Evolutionary conservation across 2,113 vertebrate genomes (phyloP).

Genomic region (Pavo muticus): DNA sequence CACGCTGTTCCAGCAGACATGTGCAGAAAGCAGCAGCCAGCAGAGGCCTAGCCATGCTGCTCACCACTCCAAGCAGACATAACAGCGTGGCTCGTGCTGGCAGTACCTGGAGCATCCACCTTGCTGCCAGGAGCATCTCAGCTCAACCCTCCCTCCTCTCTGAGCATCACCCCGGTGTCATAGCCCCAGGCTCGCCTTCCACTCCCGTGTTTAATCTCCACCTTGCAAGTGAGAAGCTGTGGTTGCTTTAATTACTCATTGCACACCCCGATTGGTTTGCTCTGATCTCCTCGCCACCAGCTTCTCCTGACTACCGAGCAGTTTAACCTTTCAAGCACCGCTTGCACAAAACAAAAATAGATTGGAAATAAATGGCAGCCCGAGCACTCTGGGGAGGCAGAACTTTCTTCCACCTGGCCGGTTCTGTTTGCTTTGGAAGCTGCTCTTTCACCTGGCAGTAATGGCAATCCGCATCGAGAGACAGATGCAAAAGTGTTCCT

Average conservation of each 20-base stretch:
- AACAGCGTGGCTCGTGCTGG: not conserved
- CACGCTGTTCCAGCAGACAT: not conserved
- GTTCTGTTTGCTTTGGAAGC: slow-evolving; percentile 44
- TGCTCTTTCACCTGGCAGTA: slow-evolving; percentile 71
- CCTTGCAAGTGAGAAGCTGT: not conserved
- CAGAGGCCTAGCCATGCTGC: not conserved
- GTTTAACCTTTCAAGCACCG: slow-evolving; percentile 40
- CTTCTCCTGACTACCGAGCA: slow-evolving; percentile 36
- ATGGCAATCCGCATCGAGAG: slow-evolving; percentile 52
- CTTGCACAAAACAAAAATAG: slow-evolving; percentile 33
- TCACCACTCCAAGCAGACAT: not conserved
- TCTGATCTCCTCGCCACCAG: slow-evolving; percentile 28
- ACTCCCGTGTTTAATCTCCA: not conserved
- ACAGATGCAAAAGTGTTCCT: slow-evolving; percentile 75
- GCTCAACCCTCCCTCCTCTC: not conserved
- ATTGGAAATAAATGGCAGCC: slow-evolving; percentile 25
- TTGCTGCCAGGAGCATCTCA: not conserved
- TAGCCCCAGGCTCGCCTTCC: not conserved
- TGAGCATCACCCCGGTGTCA: not conserved
- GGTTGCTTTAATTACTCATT: not conserved
- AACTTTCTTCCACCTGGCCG: slow-evolving; percentile 24
- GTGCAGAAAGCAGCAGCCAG: not conserved
- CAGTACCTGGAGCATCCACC: not conserved
- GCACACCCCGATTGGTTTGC: not conserved
- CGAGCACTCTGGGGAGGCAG: not conserved